Evolutionary conservation across 2,888 invertebrate species (phyloP), one percentile per base, ranked within the genome.

Genomic region (Microctonus brassicae): DNA sequence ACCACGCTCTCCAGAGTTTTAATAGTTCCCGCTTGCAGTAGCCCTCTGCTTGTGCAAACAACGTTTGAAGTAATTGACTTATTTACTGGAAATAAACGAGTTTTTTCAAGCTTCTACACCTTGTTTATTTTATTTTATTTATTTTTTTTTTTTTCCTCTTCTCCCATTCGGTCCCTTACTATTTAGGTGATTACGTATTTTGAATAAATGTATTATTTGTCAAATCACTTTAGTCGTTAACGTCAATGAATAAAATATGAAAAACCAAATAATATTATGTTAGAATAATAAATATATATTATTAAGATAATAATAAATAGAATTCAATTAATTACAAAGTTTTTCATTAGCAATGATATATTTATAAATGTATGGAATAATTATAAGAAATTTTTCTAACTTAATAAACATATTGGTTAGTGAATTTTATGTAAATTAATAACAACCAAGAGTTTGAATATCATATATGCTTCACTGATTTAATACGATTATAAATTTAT

Each of bases 1-100:
- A 58, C 22, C 52, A 70, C 22, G n/a, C 62, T 63, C 72, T 69
- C 61, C 61, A 65, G 71, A 76, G 74, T 76, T 76, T 76, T 71
- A 73, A 76, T 72, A 75, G 74, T 75, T 73, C 69, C 58, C 33
- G 52, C 64, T 24, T 61, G 60, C 33, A 65, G 53, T 61, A 70
- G 65, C 61, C 65, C 52, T 61, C 60, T 58, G 36, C 65, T 26
- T 65, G 29, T 58, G 39, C 53, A 65, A 65, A 65, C 55, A 67
- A n/a, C 66, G 53, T 57, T 66, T 65, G 60, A 66, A 52, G 52
- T 70, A 70, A 65, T 70, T 70, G 70, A 70, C 65, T 65, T 70
- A 70, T 70, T 70, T 65, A 65, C 17, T 53, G 24, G 29, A 36
- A 57, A 22, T 52, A 60, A 70, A 70, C 60, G 52, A 34, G 52